Evolutionary conservation across 2,888 invertebrate genomes (phyloP), one percentile per base, ranked within the genome.

Genomic region (Hylaea fasciaria): DNA sequence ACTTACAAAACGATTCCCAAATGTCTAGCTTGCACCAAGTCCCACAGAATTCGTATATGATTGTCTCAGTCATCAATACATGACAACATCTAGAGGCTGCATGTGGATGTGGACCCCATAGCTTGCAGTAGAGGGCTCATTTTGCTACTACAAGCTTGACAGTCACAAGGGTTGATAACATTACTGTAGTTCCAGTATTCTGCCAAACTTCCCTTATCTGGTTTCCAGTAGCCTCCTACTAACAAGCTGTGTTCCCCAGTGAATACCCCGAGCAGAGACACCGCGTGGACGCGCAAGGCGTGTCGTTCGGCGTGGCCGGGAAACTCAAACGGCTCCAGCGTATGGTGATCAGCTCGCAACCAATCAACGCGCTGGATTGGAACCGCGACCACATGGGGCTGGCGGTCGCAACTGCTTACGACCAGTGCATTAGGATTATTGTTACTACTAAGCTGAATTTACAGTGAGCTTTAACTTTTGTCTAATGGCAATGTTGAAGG

Each of bases 321-420:
- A 94, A 93, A 35, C 79, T 98, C 28, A 91, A 93, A 29, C 93
- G 96, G 54, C 84, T 98, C 8, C 97, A 98, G 82, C 97, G 97
- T 59, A 94, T 95, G 73, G 95, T 95, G 0, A 76, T 98, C 54
- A 96, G 98, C 14, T 93, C 96, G 5, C 98, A 99, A 81, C 98
- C 98, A 0, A 95, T 99, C 65, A 96, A 96, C 77, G 94, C 96
- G 10, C 95, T 97, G 69, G 97, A 98, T 79, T 99, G 98, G 98
- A 97, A 96, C 85, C 94, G 95, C 0, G 98, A 98, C 81, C 98
- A 98, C 81, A 88, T 94, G 45, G 98, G 98, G 0, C 91, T 99
- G 2, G 96, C 96, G 7, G 95, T 98, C 0, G 97, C 97, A 77
- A 96, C 97, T 0, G 94, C 98, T 0, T 98, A 98, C 83, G 98